Evolutionary conservation across 2,797 vertebrate genomes (phyloP), one percentile per base, ranked within the genome.

Genomic region (Rhynchonycteris naso): DNA sequence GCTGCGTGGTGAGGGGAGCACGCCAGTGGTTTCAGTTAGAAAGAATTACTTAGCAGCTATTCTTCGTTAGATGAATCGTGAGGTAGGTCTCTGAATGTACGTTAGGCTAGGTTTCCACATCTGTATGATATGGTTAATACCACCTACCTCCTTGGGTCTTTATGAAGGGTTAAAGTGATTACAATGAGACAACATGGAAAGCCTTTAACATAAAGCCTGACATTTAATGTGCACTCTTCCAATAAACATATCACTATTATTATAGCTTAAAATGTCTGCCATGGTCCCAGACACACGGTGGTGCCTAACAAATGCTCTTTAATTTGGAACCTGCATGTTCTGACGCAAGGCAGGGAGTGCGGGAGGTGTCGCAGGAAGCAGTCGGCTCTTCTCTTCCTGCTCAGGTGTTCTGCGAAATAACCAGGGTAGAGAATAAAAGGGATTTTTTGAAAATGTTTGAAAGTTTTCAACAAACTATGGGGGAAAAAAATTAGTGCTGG

Each of bases 331-430:
- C 52, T 43, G 33, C 0, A 2, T 0, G n/a, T 35, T n/a, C 69
- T 8, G 26, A 7, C 0, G 12, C 1, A 71, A 47, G 14, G 65
- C 1, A 0, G 59, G 68, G 33, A 54, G 52, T 6, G 18, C 3
- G 11, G 30, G 26, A 15, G 8, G 63, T 5, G 30, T 58, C 18
- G 5, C 26, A 1, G 10, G 33, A 54, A 72, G 35, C 14, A 18
- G 26, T 15, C 1, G 0, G 0, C 12, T 0, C 2, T 13, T 65
- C 63, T 22, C 28, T 28, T 22, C n/a, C 22, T 1, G 61, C 33
- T 61, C 28, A 1, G 19, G 56, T 28, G n/a, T 59, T 35, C 28
- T 4, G 75, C 38, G 28, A 22, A 24, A 10, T 4, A 15, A 61
- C 59, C 68, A 0, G 10, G 24, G 52, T 5, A 65, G 61, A 54